Base-by-base conservation (phyloP, 2,888 invertebrate species). In the Hydrotaea diabolus region DNA sequence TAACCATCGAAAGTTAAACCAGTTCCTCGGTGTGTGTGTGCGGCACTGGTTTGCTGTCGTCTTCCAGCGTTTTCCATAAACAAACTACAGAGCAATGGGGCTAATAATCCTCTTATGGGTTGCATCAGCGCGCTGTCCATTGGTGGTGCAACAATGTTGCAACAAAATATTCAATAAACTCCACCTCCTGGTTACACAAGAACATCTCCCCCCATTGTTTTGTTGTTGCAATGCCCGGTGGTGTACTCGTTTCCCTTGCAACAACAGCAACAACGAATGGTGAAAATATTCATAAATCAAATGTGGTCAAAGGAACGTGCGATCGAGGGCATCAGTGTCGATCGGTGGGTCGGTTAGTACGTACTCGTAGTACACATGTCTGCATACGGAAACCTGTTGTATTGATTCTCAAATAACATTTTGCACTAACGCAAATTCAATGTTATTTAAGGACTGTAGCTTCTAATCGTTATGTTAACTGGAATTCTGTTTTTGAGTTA, bases 91-190 rank as follows among this genome's bases (percentile, higher is more conserved):
- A 21, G 43, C n/a, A 43, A 53, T 19, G n/a, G 21, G 39, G 49
- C 19, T 82, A 74, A 74, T 59, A 82, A 85, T 82, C 79, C 66
- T 23, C 43, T 43, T 23, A 46, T 43, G 39, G 17, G 31, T 11
- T 26, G 59, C 11, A 13, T 26, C 9, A 39, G 39, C 36, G 5
- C 1, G 21, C 43, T 43, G 66, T 9, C 39, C 43, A 69, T 69
- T 19, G 17, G 0, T 11, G 15, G 64, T 79, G 77, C 85, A 80
- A 85, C 82, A 82, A 69, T 85, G 76, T 85, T 85, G 82, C 85
- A 76, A 73, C n/a, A 49, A 55, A 57, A 66, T 46, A 64, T 69
- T 69, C 69, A 69, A 69, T 43, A 69, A 66, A 69, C 69, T 69
- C 46, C 69, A 69, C 69, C 69, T 69, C 46, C 69, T 17, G 69